A percentile compares a stretch with the other conserved stretches of the same genome.
phyloP scores from a whole-genome alignment of 2,888 invertebrate genomes.

The Diplazon laetatorius region DNA sequence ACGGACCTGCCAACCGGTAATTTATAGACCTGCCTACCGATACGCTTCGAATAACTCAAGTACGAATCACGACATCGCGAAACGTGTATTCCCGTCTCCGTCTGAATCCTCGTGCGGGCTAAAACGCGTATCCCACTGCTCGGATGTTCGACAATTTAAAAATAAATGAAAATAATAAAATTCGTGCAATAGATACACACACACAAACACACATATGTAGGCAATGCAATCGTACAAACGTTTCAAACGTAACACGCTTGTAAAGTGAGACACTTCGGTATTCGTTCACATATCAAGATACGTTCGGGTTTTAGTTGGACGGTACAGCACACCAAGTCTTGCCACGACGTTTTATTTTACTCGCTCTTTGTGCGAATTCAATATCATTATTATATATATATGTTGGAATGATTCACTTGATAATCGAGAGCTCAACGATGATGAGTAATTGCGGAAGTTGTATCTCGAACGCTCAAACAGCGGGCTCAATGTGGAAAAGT shows the following conservation, averaged over 20 bases:
- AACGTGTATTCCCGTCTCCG: slow-evolving; percentile 56
- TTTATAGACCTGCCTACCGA: slow-evolving; percentile 68
- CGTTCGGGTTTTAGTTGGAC: background rate
- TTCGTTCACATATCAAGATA: slow-evolving; percentile 40
- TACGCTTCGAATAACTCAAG: slow-evolving; percentile 68
- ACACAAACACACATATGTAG: slow-evolving; percentile 29
- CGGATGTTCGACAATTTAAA: background rate
- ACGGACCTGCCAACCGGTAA: slow-evolving; percentile 68
- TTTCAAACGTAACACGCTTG: slow-evolving; percentile 7
- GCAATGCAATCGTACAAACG: slow-evolving; percentile 2
- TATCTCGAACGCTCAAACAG: background rate
- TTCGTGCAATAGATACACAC: slow-evolving; percentile 10
- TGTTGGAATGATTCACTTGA: slow-evolving; percentile 21
- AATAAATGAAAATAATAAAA: slow-evolving; percentile 30
- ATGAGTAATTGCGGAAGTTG: background rate
- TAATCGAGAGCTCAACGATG: slow-evolving; percentile 22
- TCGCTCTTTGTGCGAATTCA: background rate
- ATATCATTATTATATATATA: slow-evolving; percentile 33
- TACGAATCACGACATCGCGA: slow-evolving; percentile 64
- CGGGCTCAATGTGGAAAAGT: background rate
- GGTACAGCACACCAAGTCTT: background rate
- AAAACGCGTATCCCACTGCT: slow-evolving; percentile 11
- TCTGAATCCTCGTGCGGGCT: slow-evolving; percentile 17
- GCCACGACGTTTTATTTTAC: background rate
- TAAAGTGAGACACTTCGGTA: slow-evolving; percentile 46